Evolutionary conservation across 1,140 invertebrate species (phyloP).

Genomic region (Eumeta japonica): DNA sequence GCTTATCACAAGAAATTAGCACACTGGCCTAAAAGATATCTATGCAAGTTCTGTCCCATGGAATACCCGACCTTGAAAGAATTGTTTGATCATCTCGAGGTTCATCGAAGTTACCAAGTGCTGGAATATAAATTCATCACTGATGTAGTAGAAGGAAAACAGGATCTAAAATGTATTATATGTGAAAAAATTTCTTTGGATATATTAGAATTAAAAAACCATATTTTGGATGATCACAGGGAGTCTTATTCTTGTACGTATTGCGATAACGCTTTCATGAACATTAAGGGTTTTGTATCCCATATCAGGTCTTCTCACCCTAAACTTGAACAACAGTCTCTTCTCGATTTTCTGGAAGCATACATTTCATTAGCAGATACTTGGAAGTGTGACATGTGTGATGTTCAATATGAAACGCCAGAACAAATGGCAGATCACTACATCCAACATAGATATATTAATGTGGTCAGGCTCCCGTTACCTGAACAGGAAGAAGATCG

Average conservation of each 20-base stretch:
- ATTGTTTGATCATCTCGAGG: conserved; percentile 41
- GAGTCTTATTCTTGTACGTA: conserved; percentile 36
- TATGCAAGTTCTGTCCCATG: conserved; percentile 48
- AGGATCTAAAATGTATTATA: conserved; percentile 43
- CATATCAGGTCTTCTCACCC: conserved; percentile 42
- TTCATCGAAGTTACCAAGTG: conserved; percentile 43
- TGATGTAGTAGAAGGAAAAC: conserved; percentile 38
- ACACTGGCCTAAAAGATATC: conserved; percentile 35
- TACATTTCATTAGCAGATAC: conserved; percentile 41
- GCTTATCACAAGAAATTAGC: conserved; percentile 27
- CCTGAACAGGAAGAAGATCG: conserved; percentile 33
- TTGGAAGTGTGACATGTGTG: conserved; percentile 50
- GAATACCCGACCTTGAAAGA: conserved; percentile 42
- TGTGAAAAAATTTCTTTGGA: conserved; percentile 33
- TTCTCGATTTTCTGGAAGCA: conserved; percentile 43
- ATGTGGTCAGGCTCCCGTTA: background rate
- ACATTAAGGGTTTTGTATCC: conserved; percentile 43
- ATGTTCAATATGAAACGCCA: conserved; percentile 42
- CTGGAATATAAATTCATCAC: conserved; percentile 49
- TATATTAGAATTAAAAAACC: conserved; percentile 35
- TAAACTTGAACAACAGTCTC: conserved; percentile 38
- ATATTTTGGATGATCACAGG: conserved; percentile 43
- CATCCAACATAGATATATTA: too few relatives aligned
- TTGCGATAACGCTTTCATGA: conserved; percentile 33
- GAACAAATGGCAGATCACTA: conserved; percentile 45